These are phyloP conservation scores for Cyanistes caeruleus DNA, from an alignment of 2,113 vertebrate genomes.

Conservation along the genomic window DNA sequence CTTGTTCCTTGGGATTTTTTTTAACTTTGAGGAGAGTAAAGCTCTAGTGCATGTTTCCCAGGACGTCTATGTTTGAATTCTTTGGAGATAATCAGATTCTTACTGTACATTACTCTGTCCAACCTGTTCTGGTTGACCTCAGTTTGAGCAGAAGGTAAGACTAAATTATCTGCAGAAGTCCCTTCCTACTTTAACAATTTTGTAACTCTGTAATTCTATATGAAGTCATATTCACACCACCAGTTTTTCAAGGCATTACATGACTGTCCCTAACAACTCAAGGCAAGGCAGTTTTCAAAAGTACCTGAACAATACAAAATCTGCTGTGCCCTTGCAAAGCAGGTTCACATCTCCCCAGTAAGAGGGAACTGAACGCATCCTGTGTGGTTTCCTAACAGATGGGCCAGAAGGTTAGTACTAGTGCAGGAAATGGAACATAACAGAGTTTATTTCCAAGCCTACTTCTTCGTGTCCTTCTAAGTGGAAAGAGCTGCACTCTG, in stretches of 20 bases:
- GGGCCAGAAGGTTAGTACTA: neutral
- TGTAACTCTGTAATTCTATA: neutral
- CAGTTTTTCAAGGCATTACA: neutral
- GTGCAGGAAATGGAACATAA: neutral
- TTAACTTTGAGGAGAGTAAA: neutral
- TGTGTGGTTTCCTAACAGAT: neutral
- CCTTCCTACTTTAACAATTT: neutral
- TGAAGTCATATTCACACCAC: neutral
- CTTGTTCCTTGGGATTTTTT: neutral
- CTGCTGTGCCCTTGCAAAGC: neutral
- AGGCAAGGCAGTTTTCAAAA: neutral
- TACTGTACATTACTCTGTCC: neutral
- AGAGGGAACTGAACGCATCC: neutral
- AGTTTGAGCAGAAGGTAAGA: neutral
- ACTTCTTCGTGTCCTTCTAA: neutral
- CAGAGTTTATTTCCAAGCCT: neutral
- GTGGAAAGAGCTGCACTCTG: neutral
- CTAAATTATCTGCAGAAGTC: neutral
- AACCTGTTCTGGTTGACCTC: neutral
- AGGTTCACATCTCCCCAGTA: neutral
- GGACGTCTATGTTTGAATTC: neutral
- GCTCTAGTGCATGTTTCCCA: neutral
- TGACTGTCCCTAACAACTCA: neutral
- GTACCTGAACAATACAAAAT: neutral
- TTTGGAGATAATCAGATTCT: neutral